phyloP scores from a whole-genome alignment of 1,140 invertebrate genomes.

The Chrysoperla carnea region DNA sequence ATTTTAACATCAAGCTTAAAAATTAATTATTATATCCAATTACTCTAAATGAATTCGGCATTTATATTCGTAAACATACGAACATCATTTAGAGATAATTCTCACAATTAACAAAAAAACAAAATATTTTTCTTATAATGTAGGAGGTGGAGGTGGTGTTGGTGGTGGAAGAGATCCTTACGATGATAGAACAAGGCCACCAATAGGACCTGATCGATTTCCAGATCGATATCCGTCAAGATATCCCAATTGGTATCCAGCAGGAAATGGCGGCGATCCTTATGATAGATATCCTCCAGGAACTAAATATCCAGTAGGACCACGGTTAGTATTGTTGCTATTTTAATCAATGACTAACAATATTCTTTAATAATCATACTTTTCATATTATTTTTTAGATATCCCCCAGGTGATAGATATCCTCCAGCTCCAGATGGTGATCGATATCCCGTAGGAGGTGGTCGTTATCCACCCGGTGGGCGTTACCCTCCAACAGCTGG shows the following conservation, averaged over 20 bases:
- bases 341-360: no score
- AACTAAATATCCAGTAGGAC: slow-evolving; percentile 25
- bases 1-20: no score
- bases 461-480: slow-evolving; percentile 10
- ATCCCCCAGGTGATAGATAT: slow-evolving; percentile 14
- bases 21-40: no score
- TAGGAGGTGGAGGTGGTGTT: slow-evolving; percentile 16
- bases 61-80: no score
- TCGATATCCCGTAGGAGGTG: slow-evolving; percentile 18
- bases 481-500: slow-evolving; percentile 21
- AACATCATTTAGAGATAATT: no score
- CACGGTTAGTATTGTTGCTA: no score
- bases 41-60: no score
- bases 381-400: slow-evolving; percentile 12
- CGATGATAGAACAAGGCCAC: slow-evolving; percentile 5
- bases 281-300: slow-evolving; percentile 13
- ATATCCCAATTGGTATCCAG: slow-evolving; percentile 6
- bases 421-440: slow-evolving; percentile 16
- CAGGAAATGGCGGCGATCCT: slow-evolving; percentile 8
- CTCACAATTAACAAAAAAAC: background rate
- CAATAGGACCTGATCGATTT: slow-evolving; percentile 14
- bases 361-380: no score
- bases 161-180: slow-evolving; percentile 12
- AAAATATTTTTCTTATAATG: slow-evolving; percentile 10
- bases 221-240: slow-evolving; percentile 13